Evolutionary conservation across 2,113 vertebrate genomes (phyloP).

Genomic region (Plecotus auritus): DNA sequence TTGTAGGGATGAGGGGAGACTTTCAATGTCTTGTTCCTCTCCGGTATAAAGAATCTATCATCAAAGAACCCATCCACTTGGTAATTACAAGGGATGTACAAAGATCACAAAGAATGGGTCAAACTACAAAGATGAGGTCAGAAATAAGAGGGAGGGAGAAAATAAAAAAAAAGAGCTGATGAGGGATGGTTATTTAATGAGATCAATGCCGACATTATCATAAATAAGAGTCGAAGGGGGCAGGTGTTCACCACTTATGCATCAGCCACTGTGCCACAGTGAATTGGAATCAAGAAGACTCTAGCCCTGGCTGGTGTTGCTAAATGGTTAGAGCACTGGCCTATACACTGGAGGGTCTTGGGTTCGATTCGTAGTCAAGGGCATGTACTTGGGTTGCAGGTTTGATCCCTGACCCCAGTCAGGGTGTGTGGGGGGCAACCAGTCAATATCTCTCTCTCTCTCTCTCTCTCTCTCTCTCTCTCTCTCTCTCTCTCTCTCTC

Average conservation of each 20-base stretch:
- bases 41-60: not conserved
- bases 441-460: too few relatives aligned
- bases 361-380: too few relatives aligned
- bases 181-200: not conserved
- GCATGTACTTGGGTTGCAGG: too few relatives aligned
- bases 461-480: too few relatives aligned
- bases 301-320: too few relatives aligned
- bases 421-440: too few relatives aligned
- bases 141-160: not conserved
- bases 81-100: not conserved
- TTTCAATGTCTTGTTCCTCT: not conserved
- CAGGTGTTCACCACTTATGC: rapidly evolving
- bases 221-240: not conserved
- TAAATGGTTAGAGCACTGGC: too few relatives aligned
- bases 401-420: too few relatives aligned
- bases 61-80: not conserved
- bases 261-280: not conserved
- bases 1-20: not conserved
- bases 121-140: not conserved
- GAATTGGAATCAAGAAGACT: not conserved
- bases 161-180: not conserved
- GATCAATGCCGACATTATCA: not conserved
- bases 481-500: too few relatives aligned
- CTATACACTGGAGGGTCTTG: too few relatives aligned
- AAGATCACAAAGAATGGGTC: not conserved